Base-by-base conservation (phyloP, 2,113 vertebrate genomes). In the Polyodon spathula region DNA sequence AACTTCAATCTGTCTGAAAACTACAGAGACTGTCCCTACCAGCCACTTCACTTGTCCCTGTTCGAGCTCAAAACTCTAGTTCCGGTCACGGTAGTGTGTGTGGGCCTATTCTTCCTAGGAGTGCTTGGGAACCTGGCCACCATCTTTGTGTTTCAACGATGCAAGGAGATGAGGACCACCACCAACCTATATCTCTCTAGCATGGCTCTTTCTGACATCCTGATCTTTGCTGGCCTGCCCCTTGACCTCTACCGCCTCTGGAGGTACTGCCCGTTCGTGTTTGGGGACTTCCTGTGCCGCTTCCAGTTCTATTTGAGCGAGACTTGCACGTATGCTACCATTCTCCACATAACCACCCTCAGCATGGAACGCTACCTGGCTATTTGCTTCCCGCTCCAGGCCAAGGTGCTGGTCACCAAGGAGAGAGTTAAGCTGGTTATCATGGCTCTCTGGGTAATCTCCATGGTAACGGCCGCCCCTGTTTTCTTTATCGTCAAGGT, bases 111-210 rank as follows among this genome's bases (percentile, higher is more conserved):
- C 64, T 58, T 72, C 27, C 53, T 68, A 42, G 74, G 67, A 4
- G 39, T 73, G 4, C 55, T 65, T 1, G 74, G 70, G 54, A 76
- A 75, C 17, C 4, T 76, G 46, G 37, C 71, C 37, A 65, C 59
- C 0, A 67, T 66, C n/a, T 39, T 66, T 0, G 54, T 76, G 16
- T 75, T 75, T 27, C 66, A 59, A 4, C 6, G 40, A 15, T 67
- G 58, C 6, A 67, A 56, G 43, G 67, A 63, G 48, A 73, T 66
- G 74, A 61, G 62, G 14, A 66, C 61, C 0, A 72, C 67, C 0
- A 64, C 74, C n/a, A 76, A 75, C 52, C 59, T 66, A 64, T 72
- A 75, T 48, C 66, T 70, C 5, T 63, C 71, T 46, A 76, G 76
- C 55, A 70, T 69, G 76, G 72, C 61, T 0, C 37, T 72, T 8